A percentile compares a stretch with the other conserved stretches of the same genome.
These are phyloP conservation scores for Cyprinodon diabolis DNA, from an alignment of 2,797 vertebrate species.

Conservation along the genomic window DNA sequence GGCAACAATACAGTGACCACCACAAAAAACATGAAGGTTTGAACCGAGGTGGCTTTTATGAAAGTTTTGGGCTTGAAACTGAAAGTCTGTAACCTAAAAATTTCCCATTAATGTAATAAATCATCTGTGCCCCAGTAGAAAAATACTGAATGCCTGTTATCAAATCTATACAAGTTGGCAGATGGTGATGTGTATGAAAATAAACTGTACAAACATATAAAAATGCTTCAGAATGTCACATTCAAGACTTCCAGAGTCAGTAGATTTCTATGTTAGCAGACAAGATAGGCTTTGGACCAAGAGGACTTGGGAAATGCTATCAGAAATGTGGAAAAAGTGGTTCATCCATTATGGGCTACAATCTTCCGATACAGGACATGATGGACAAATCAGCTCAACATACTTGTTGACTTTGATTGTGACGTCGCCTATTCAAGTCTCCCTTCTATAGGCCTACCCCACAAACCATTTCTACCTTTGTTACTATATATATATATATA, in stretches of 20 bases:
- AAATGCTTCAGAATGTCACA: conserved; percentile 65
- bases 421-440: conserved; percentile 75
- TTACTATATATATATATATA: conserved; percentile 39
- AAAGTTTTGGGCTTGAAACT: conserved; percentile 44
- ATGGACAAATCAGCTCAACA: conserved; percentile 72
- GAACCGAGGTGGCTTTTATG: conserved; percentile 52
- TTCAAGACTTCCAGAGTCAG: conserved; percentile 65
- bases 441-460: conserved; percentile 42
- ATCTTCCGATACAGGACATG: conserved; percentile 73
- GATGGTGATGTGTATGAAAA: conserved; percentile 65
- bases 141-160: conserved; percentile 40
- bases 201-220: conserved; percentile 63
- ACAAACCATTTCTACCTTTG: not conserved
- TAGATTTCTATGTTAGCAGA: conserved; percentile 52
- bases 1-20: conserved; percentile 69
- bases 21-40: conserved; percentile 57
- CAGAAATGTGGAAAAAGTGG: conserved; percentile 56
- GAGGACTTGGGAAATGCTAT: conserved; percentile 45
- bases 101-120: conserved; percentile 38
- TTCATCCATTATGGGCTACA: conserved; percentile 71
- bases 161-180: conserved; percentile 64
- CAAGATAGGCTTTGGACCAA: conserved; percentile 68
- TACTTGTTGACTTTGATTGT: conserved; percentile 78
- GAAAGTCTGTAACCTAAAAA: conserved; percentile 41
- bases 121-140: conserved; percentile 40